Evolutionary conservation across 1,140 invertebrate genomes (phyloP).

Genomic region (Platyscapa corneri): DNA sequence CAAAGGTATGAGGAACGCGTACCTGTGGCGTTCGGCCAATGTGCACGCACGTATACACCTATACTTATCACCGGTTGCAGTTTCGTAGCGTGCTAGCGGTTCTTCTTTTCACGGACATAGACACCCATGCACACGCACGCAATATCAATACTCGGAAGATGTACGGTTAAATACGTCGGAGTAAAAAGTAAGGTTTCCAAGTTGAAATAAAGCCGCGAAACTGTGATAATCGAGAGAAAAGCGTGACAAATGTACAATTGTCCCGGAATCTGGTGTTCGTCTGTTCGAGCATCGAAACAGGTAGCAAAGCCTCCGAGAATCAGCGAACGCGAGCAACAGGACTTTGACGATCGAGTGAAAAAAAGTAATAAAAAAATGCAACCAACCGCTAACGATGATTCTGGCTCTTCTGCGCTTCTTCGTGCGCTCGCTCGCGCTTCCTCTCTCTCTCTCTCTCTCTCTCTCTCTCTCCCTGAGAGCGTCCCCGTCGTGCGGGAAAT

Average conservation of each 20-base stretch:
- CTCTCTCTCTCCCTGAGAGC: not conserved
- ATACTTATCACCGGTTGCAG: not conserved
- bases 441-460: too few relatives aligned
- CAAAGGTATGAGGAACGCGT: slow-evolving; percentile 19
- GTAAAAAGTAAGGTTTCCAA: too few relatives aligned
- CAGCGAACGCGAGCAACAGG: not conserved
- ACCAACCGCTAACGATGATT: not conserved
- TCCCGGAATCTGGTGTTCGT: too few relatives aligned
- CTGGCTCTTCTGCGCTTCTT: not conserved
- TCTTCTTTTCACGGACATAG: not conserved
- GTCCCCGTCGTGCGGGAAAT: not conserved
- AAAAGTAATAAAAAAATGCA: not conserved
- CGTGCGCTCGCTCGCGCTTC: too few relatives aligned
- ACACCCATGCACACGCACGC: not conserved
- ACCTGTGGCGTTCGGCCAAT: slow-evolving; percentile 42
- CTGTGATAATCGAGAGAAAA: too few relatives aligned
- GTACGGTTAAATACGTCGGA: not conserved
- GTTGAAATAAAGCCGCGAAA: too few relatives aligned
- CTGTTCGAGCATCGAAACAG: too few relatives aligned
- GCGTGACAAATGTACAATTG: too few relatives aligned
- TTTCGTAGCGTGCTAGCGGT: slow-evolving; percentile 19
- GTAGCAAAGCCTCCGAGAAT: too few relatives aligned
- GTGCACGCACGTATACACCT: not conserved
- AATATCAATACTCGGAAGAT: not conserved
- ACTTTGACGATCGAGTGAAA: not conserved